phyloP scores from a whole-genome alignment of 2,888 invertebrate genomes.

The Drosophila yooni region DNA sequence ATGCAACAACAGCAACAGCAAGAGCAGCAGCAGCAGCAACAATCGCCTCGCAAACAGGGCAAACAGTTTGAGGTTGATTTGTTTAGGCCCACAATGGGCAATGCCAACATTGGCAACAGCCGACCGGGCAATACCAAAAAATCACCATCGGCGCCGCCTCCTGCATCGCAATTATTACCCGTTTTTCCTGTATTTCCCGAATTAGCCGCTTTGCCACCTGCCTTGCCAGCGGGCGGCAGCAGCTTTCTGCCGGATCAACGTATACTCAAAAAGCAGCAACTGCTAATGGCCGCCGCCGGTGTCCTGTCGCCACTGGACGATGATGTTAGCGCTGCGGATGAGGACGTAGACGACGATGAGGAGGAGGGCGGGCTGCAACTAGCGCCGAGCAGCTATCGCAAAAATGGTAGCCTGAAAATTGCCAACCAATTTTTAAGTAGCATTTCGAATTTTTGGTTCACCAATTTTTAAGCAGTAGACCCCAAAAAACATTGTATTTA shows the following conservation, averaged over 20 bases:
- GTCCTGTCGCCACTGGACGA: slow-evolving; percentile 50
- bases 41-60: slow-evolving; percentile 57
- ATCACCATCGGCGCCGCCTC: slow-evolving; percentile 77
- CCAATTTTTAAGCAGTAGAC: neutral
- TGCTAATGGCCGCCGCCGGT: slow-evolving; percentile 77
- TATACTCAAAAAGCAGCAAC: slow-evolving; percentile 81
- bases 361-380: slow-evolving; percentile 36
- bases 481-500: neutral
- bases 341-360: slow-evolving; percentile 18
- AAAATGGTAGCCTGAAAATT: slow-evolving; percentile 49
- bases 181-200: slow-evolving; percentile 41
- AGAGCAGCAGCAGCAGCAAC: slow-evolving; percentile 7
- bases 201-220: slow-evolving; percentile 22
- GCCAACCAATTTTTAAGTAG: neutral
- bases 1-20: slow-evolving; percentile 17
- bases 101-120: slow-evolving; percentile 40
- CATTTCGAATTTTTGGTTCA: slow-evolving; percentile 13
- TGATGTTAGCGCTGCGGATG: neutral
- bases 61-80: slow-evolving; percentile 68
- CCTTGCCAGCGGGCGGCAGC: slow-evolving; percentile 57
- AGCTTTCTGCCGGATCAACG: slow-evolving; percentile 80
- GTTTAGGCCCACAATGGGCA: slow-evolving; percentile 54
- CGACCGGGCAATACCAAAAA: slow-evolving; percentile 85
- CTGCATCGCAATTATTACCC: slow-evolving; percentile 61
- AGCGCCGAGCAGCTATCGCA: slow-evolving; percentile 39